A percentile compares a stretch with the other conserved stretches of the same genome.
Evolutionary conservation across 2,113 vertebrate genomes (phyloP).

Genomic region (Meleagris gallopavo): DNA sequence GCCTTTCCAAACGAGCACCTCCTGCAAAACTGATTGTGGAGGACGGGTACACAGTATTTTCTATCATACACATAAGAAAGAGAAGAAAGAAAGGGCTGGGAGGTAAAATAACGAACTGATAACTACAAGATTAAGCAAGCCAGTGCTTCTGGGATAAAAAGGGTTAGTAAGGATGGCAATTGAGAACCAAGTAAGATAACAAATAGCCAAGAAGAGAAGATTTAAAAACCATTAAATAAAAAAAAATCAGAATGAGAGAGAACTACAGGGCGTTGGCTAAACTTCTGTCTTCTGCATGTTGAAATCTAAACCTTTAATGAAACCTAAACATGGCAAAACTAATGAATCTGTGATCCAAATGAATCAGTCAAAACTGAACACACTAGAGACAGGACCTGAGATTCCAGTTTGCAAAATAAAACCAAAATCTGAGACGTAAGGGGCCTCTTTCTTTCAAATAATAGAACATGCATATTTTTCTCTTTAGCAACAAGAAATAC

Average conservation of each 20-base stretch:
- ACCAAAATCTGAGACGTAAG: not conserved
- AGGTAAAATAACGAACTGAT: not conserved
- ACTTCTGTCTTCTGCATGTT: not conserved
- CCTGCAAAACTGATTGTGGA: not conserved
- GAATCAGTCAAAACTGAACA: not conserved
- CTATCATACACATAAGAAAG: not conserved
- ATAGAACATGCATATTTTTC: not conserved
- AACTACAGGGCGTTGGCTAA: not conserved
- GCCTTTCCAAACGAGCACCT: constrained; percentile 27
- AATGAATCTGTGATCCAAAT: not conserved
- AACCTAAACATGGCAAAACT: not conserved
- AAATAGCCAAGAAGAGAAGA: not conserved
- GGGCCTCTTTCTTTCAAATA: not conserved
- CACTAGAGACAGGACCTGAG: not conserved
- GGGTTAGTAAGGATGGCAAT: not conserved
- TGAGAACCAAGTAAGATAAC: not conserved
- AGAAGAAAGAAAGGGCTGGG: constrained; percentile 17
- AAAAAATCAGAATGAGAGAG: not conserved
- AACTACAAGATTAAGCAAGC: not conserved
- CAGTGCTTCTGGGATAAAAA: not conserved
- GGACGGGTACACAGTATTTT: not conserved
- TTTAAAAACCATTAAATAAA: not conserved
- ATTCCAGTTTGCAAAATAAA: not conserved
- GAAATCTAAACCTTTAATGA: not conserved
- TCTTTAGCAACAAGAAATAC: not conserved